Percentiles rank a stretch among this genome's conserved stretches.
These are phyloP conservation scores for Drosophila baimaii DNA, from an alignment of 1,140 invertebrate species.

Conservation along the genomic window DNA sequence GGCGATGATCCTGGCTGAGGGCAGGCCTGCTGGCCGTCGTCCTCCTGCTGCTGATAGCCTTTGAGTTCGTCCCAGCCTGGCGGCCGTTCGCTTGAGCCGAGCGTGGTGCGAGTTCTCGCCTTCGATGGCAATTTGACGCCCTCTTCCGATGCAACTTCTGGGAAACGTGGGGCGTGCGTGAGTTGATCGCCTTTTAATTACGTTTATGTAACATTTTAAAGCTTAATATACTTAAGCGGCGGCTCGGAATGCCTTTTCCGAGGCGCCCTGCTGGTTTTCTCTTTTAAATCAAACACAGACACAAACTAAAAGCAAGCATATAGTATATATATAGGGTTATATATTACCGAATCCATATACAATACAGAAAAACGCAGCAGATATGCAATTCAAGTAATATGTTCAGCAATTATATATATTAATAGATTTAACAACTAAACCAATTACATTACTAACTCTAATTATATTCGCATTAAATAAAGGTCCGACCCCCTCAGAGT, in stretches of 20 bases:
- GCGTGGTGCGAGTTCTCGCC: constrained; percentile 18
- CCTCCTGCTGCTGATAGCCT: constrained; percentile 65
- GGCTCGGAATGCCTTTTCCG: constrained; percentile 17
- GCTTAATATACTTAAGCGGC: constrained; percentile 72
- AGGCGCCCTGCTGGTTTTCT: constrained; percentile 49
- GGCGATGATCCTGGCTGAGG: constrained; percentile 73
- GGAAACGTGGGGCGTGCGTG: not conserved
- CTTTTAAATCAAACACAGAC: constrained; percentile 47
- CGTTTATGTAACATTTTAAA: constrained; percentile 45
- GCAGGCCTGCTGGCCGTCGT: constrained; percentile 65
- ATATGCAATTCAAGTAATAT: constrained; percentile 74
- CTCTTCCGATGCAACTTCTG: constrained; percentile 5
- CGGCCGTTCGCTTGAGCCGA: constrained; percentile 32
- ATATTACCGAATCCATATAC: constrained; percentile 64
- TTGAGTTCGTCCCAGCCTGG: constrained; percentile 52
- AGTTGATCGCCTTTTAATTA: constrained; percentile 53
- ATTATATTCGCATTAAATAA: constrained; percentile 82
- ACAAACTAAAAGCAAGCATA: constrained; percentile 53
- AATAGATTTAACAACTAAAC: constrained; percentile 77
- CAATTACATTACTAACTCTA: constrained; percentile 78
- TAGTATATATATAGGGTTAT: constrained; percentile 53
- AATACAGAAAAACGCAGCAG: constrained; percentile 64
- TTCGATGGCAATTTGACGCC: constrained; percentile 1
- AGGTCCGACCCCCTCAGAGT: constrained; percentile 60
- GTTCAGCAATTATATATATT: constrained; percentile 77